Base-by-base conservation (phyloP, 2,797 vertebrate species). In the Rhodeus uyekii region DNA sequence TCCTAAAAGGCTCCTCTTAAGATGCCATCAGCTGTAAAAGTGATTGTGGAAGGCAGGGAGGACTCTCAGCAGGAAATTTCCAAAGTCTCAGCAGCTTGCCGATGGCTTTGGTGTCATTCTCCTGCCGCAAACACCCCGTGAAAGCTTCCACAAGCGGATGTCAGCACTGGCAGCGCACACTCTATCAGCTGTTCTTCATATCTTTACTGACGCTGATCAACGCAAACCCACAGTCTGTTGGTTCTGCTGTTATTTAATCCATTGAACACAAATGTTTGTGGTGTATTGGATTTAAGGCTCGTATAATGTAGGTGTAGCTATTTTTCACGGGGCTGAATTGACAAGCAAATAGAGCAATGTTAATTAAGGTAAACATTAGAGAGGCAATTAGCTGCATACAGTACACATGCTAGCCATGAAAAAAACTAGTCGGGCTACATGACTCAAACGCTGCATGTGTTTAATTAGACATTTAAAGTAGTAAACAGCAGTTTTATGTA, bases 331-430 rank as follows among this genome's bases (percentile, higher is more conserved):
- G 8, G 73, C 64, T 29, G 89, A 90, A 90, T 91, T 93, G 89
- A 93, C 84, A 91, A 90, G 92, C 89, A 91, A 93, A 93, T 92
- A 86, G 90, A 92, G 92, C 87, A 86, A 81, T 81, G 48, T 69
- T 73, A 85, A 88, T 93, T 87, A 92, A 91, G 87, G 90, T 90
- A 92, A 92, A 90, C 90, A 89, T 86, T 88, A 82, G 84, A 87
- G 73, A 85, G 84, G 85, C 65, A 34, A 77, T 89, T 64, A 68
- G 69, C 36, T 64, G 63, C 29, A 32, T 27, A 14, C 50, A 24
- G 22, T 24, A 12, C 48, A 13, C 55, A 29, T 10, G 60, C 42
- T 69, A 36, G 60, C 22, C 65, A 22, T 77, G 27, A 60, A 53
- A 85, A n/a, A 71, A 61, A 64, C 8, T 39, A 34, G 44, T 5